phyloP scores from a whole-genome alignment of 2,888 invertebrate species.

The Noctua pronuba region DNA sequence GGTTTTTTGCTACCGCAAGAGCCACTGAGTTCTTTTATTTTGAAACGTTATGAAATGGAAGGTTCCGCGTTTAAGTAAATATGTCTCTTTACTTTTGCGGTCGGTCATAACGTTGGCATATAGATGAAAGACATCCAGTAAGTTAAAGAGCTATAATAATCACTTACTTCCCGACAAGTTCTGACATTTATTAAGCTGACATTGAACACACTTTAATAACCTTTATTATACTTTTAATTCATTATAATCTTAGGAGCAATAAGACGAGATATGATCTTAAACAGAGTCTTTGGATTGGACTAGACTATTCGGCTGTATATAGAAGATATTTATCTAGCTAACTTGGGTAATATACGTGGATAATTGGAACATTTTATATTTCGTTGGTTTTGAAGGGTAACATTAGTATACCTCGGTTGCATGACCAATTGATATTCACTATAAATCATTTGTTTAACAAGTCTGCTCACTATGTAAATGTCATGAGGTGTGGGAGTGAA shows the following conservation, averaged over 20 bases:
- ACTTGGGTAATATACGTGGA: constrained; percentile 41
- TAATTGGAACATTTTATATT: constrained; percentile 49
- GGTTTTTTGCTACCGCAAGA: constrained; percentile 55
- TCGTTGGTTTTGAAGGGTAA: constrained; percentile 12
- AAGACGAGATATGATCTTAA: constrained; percentile 58
- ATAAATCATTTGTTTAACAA: constrained; percentile 63
- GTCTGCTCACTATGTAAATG: constrained; percentile 59
- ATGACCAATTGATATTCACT: constrained; percentile 50
- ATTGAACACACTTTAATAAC: constrained; percentile 55
- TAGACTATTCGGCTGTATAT: constrained; percentile 22
- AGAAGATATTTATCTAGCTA: constrained; percentile 50
- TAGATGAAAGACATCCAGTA: constrained; percentile 59
- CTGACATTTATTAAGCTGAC: constrained; percentile 58
- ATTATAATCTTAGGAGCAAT: constrained; percentile 51
- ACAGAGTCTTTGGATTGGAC: constrained; percentile 37
- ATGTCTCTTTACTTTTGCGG: constrained; percentile 64
- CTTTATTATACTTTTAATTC: constrained; percentile 58
- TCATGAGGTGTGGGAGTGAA: constrained; percentile 61
- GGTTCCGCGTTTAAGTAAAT: constrained; percentile 62
- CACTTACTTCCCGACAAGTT: constrained; percentile 45
- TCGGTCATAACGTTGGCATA: constrained; percentile 60
- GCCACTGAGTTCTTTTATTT: constrained; percentile 45
- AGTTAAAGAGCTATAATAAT: constrained; percentile 39
- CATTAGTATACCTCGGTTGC: constrained; percentile 20
- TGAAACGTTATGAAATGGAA: constrained; percentile 67